Evolutionary conservation across 2,888 invertebrate genomes (phyloP).

Genomic region (Andricus curvator): DNA sequence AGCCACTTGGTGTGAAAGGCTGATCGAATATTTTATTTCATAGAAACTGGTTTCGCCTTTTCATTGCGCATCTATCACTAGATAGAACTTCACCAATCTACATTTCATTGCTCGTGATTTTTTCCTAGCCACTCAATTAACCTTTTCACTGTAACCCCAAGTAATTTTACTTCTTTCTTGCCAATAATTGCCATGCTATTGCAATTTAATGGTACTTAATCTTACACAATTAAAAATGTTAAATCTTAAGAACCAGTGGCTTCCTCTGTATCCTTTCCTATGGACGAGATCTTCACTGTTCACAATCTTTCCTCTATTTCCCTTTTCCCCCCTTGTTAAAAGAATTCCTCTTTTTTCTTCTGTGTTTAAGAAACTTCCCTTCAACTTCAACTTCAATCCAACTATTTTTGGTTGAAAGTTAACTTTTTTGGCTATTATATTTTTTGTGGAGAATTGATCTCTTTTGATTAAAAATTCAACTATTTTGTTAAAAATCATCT

Average conservation of each 20-base stretch:
- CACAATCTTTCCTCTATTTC: no score
- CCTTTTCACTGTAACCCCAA: not conserved
- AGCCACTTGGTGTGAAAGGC: not conserved
- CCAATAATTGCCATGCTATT: not conserved
- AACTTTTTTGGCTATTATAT: no score
- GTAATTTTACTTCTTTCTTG: not conserved
- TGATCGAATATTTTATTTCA: not conserved
- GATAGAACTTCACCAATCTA: slow-evolving; percentile 8
- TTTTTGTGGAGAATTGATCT: no score
- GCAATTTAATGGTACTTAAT: not conserved
- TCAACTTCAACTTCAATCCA: no score
- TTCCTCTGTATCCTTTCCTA: not conserved
- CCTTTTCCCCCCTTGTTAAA: no score
- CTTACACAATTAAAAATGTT: not conserved
- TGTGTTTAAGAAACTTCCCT: no score
- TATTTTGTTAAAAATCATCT: no score
- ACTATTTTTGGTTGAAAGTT: no score
- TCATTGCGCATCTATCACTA: slow-evolving; percentile 27
- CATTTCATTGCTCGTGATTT: not conserved
- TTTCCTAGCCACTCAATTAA: not conserved
- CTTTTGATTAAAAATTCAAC: no score
- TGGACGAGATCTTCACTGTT: no score
- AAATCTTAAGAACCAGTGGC: no score
- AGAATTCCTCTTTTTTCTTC: no score
- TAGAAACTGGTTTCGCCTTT: slow-evolving; percentile 15